Base-by-base conservation (phyloP, 2,797 vertebrate species). In the Poecile montanus region DNA sequence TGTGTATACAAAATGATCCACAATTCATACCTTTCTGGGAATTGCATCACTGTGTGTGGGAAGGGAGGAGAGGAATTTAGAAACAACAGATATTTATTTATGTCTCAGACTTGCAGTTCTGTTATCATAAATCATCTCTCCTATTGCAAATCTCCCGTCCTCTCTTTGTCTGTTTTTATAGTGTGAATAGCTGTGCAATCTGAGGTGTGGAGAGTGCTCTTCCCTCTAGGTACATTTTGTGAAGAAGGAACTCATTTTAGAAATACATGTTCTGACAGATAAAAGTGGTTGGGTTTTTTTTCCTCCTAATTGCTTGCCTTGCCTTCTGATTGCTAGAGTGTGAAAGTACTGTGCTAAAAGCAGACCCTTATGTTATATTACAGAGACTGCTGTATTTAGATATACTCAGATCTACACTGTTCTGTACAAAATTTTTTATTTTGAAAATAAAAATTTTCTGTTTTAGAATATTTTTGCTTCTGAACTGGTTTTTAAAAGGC, bases 391-490 rank as follows among this genome's bases (percentile, higher is more conserved):
- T 98, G 85, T 97, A 95, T 96, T 95, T 94, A 89, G 73, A 85
- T 92, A 84, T 93, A 58, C 38, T 97, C 44, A 53, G 54, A 95
- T 94, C 54, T 93, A 22, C 83, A 56, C 90, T 85, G 85, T 88
- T 90, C 87, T 97, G 93, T 97, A 96, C 51, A 95, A 95, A 70
- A 34, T 79, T 89, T 96, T 97, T 96, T 97, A 96, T 97, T 97
- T 97, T 97, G 76, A 95, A 97, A 98, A 98, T 98, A 98, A 98
- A 98, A 45, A 6, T 36, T 65, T 91, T 91, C 81, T 91, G 60
- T 17, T 75, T 81, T 96, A 79, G 68, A 65, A 77, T 48, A 27
- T 82, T 94, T 91, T 80, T 95, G 63, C 9, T 34, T 95, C 68
- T 75, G 84, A 83, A 18, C 58, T 93, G 76, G 62, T 91, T 47